Percentiles rank a stretch among this genome's conserved stretches.
These are phyloP conservation scores for Syrista parreyssii DNA, from an alignment of 2,888 invertebrate species.

Conservation along the genomic window DNA sequence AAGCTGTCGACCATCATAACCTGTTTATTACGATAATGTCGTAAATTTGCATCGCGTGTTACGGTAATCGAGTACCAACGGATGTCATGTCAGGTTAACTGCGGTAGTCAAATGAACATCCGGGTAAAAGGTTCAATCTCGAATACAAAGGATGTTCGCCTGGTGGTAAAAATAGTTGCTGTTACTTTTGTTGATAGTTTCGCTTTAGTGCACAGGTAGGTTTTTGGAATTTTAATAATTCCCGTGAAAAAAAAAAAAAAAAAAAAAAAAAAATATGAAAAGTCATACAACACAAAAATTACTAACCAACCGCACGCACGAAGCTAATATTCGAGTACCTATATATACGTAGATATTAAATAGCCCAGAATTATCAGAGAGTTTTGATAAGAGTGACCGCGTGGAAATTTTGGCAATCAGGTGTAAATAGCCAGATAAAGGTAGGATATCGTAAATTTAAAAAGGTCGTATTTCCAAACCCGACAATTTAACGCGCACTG, in stretches of 20 bases:
- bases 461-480: neutral
- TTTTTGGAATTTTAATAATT: neutral
- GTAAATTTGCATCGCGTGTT: slow-evolving; percentile 54
- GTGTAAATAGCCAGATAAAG: neutral
- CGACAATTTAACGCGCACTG: neutral
- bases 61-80: slow-evolving; percentile 40
- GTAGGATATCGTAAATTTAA: neutral
- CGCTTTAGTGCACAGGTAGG: neutral
- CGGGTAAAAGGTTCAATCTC: neutral
- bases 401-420: neutral
- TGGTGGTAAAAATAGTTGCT: neutral
- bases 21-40: slow-evolving; percentile 58
- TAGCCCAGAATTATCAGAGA: neutral
- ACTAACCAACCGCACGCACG: neutral
- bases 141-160: neutral
- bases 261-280: too few relatives aligned
- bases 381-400: neutral
- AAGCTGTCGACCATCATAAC: slow-evolving; percentile 56
- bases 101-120: slow-evolving; percentile 31
- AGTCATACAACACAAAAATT: neutral
- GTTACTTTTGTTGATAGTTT: neutral
- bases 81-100: slow-evolving; percentile 53
- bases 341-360: neutral
- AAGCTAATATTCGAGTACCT: neutral
- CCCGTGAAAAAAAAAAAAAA: neutral